A percentile compares a stretch with the other conserved stretches of the same genome.
Conservation (phyloP, 2,113 vertebrate genomes). For the Tychaedon coryphoeus region DNA sequence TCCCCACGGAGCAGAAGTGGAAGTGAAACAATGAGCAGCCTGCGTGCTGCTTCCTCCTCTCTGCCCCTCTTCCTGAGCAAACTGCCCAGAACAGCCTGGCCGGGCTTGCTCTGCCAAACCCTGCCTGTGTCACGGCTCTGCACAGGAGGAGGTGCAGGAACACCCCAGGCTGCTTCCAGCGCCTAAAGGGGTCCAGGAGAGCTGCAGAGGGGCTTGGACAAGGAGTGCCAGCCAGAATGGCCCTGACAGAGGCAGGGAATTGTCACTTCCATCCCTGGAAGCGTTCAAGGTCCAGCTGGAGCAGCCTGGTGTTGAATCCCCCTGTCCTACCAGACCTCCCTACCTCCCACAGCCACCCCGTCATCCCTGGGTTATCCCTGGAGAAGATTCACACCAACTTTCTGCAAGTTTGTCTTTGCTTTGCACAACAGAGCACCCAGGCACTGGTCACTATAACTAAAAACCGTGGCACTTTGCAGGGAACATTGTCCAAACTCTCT, state of each 20-base stretch:
- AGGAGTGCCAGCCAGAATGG: background rate
- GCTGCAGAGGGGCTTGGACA: background rate
- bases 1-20: fast-evolving
- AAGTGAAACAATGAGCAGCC: background rate
- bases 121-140: fast-evolving
- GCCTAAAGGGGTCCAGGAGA: background rate
- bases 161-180: background rate
- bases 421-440: background rate
- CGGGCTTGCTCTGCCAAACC: background rate
- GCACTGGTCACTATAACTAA: background rate
- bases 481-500: fast-evolving
- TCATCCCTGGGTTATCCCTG: background rate
- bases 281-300: background rate
- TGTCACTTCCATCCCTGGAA: background rate
- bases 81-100: background rate
- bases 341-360: fast-evolving
- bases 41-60: background rate
- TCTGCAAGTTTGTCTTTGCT: background rate
- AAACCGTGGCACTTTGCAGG: background rate
- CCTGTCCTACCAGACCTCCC: background rate
- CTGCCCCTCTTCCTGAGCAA: background rate
- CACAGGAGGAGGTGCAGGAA: too few species aligned
- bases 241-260: background rate
- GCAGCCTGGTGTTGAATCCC: background rate
- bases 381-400: fast-evolving